Conservation (phyloP, 2,113 vertebrate species). For the Falcunculus frontatus region DNA sequence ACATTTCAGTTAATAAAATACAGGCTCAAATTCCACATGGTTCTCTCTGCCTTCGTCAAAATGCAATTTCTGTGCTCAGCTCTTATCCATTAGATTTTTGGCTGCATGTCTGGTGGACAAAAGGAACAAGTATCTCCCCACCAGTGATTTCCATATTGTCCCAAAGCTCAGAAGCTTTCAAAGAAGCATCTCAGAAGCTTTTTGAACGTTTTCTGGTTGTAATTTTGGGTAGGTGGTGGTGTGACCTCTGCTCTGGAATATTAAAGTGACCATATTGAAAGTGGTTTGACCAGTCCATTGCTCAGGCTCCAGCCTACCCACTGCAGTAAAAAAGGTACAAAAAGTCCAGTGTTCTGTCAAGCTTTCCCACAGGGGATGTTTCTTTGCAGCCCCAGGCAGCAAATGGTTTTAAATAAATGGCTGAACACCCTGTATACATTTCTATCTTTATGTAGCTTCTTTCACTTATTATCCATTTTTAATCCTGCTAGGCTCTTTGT, state of each 20-base stretch:
- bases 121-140: background rate
- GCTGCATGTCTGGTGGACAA: background rate
- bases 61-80: background rate
- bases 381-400: conserved; percentile 11
- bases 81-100: background rate
- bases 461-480: conserved; percentile 54
- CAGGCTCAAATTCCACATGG: background rate
- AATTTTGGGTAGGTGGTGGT: background rate
- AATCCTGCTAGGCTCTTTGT: conserved; percentile 45
- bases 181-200: background rate
- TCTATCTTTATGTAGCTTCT: conserved; percentile 18
- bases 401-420: conserved; percentile 39
- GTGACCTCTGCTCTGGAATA: background rate
- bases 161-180: background rate
- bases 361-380: conserved; percentile 13
- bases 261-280: background rate
- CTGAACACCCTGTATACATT: background rate
- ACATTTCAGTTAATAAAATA: background rate
- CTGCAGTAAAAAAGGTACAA: background rate
- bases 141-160: background rate
- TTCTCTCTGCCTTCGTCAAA: background rate
- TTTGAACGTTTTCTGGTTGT: background rate
- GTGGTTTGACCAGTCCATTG: fast-evolving
- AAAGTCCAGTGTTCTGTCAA: background rate
- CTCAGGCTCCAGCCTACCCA: background rate